phyloP scores from a whole-genome alignment of 64 coral and sea anemone species.

The Stylophora pistillata region DNA sequence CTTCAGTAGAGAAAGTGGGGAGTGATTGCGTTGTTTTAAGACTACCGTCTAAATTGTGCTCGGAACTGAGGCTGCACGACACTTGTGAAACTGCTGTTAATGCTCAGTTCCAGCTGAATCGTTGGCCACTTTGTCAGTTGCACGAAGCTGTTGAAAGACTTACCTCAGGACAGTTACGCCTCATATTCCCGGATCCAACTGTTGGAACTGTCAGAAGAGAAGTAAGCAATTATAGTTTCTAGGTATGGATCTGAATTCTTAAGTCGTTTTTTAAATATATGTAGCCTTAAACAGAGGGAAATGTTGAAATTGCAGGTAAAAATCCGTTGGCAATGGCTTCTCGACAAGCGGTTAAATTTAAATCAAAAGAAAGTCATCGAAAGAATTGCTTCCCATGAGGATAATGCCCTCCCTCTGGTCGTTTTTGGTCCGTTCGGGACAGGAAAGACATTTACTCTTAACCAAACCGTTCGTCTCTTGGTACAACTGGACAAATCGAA shows the following conservation, averaged over 20 bases:
- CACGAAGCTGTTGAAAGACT: constrained; percentile 75
- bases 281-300: neutral
- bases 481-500: constrained; percentile 40
- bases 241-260: too few species aligned
- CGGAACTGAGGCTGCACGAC: constrained; percentile 41
- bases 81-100: constrained; percentile 40
- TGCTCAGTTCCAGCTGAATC: constrained; percentile 72
- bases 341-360: constrained; percentile 60
- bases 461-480: constrained; percentile 79
- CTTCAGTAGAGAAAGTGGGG: constrained; percentile 48
- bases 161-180: constrained; percentile 18
- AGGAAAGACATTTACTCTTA: constrained; percentile 83
- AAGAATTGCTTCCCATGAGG: constrained; percentile 35
- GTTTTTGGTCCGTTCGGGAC: constrained; percentile 96
- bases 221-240: neutral
- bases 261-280: too few species aligned
- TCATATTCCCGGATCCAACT: constrained; percentile 61
- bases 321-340: constrained; percentile 72
- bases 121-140: constrained; percentile 67
- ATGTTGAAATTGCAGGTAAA: neutral
- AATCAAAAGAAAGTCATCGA: constrained; percentile 70
- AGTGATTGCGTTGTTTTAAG: constrained; percentile 47
- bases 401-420: constrained; percentile 66
- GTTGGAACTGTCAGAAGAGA: neutral
- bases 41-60: constrained; percentile 40